These are phyloP conservation scores for Hirudo medicinalis DNA, from an alignment of 1,140 invertebrate species.

Conservation along the genomic window DNA sequence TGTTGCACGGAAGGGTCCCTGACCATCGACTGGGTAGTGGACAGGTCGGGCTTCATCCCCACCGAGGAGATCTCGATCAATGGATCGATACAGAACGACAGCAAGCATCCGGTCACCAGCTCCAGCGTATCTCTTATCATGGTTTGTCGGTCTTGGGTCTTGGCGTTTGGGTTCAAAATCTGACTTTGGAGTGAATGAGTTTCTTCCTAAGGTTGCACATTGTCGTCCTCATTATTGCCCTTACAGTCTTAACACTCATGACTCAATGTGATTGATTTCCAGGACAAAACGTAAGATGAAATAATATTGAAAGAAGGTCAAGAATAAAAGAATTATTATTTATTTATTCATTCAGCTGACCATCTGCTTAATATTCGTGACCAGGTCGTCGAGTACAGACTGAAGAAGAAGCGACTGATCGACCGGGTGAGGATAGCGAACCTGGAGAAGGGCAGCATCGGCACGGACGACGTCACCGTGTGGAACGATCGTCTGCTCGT, in stretches of 20 bases:
- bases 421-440: constrained; percentile 17
- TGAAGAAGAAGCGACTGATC: constrained; percentile 18
- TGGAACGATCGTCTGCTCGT: constrained; percentile 21
- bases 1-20: constrained; percentile 22
- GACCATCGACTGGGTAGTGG: constrained; percentile 22
- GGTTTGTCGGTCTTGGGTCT: constrained; percentile 13
- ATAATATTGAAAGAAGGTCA: no score
- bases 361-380: background rate
- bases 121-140: constrained; percentile 18
- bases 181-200: background rate
- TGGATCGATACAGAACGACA: constrained; percentile 23
- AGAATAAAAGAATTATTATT: no score
- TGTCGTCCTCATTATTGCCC: background rate
- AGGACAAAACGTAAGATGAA: no score
- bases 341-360: no score
- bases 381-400: constrained; percentile 23
- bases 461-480: constrained; percentile 20
- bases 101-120: constrained; percentile 11
- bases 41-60: constrained; percentile 21
- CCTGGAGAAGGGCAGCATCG: constrained; percentile 13
- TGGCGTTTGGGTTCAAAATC: background rate
- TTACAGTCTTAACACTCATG: background rate
- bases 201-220: no score
- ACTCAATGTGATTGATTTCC: background rate
- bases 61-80: constrained; percentile 20